Evolutionary conservation across 2,113 vertebrate genomes (phyloP).

Genomic region (Aythya baeri): DNA sequence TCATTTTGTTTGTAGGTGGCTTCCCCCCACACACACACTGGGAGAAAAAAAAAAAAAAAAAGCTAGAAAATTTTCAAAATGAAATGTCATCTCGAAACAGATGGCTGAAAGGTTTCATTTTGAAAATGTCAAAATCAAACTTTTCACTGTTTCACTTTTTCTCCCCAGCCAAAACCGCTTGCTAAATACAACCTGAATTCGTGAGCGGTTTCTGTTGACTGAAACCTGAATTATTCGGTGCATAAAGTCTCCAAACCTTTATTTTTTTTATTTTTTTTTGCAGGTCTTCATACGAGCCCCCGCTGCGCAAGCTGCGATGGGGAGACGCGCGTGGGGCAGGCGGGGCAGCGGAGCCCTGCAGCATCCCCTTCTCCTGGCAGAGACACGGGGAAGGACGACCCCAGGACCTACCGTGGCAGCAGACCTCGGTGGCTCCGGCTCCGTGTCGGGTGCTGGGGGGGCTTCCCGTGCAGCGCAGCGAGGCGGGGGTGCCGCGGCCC

Average conservation of each 20-base stretch:
- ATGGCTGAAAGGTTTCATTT: constrained; percentile 72
- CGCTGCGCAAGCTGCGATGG: accelerated
- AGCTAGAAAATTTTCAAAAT: constrained; percentile 31
- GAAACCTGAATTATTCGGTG: constrained; percentile 13
- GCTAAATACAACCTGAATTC: constrained; percentile 68
- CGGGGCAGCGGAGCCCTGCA: accelerated
- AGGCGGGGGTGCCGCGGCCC: background rate
- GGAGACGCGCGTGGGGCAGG: accelerated
- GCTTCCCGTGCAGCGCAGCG: background rate
- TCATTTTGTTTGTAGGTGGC: constrained; percentile 64
- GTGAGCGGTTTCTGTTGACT: constrained; percentile 56
- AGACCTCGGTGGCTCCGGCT: background rate
- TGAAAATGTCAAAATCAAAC: constrained; percentile 72
- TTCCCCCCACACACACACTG: background rate
- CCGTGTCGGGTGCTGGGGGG: background rate
- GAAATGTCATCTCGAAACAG: constrained; percentile 66
- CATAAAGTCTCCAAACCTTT: background rate
- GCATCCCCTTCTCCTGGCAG: accelerated
- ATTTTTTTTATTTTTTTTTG: background rate
- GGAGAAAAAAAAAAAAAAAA: background rate
- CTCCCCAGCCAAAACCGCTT: constrained; percentile 54
- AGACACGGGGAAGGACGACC: accelerated
- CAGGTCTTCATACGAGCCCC: accelerated
- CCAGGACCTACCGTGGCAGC: constrained; percentile 36
- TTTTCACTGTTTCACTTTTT: constrained; percentile 54